Percentiles rank a stretch among this genome's conserved stretches.
These are phyloP conservation scores for Cyclophora punctaria DNA, from an alignment of 2,888 invertebrate genomes.

Conservation along the genomic window DNA sequence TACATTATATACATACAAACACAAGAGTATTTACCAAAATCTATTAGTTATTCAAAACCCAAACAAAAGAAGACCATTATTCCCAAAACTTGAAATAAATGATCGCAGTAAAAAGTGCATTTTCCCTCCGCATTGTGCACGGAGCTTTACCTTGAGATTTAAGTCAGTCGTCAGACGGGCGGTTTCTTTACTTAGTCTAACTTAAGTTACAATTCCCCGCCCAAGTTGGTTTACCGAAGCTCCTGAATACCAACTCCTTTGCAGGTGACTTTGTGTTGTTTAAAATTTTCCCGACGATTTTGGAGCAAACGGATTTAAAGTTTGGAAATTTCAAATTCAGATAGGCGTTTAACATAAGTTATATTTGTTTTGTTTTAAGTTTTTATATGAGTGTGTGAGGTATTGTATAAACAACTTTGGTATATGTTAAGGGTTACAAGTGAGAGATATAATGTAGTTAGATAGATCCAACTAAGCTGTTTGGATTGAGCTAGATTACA, in stretches of 20 bases:
- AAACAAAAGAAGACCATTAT: too few species aligned
- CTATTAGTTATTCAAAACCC: too few species aligned
- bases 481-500: too few species aligned
- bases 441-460: neutral
- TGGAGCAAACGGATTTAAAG: conserved; percentile 50
- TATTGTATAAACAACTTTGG: neutral
- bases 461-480: too few species aligned
- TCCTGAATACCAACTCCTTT: conserved; percentile 57
- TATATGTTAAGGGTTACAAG: conserved; percentile 7
- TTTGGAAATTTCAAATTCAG: conserved; percentile 47
- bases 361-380: conserved; percentile 27
- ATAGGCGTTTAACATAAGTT: conserved; percentile 36
- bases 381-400: conserved; percentile 13
- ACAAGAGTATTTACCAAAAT: too few species aligned
- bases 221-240: conserved; percentile 57
- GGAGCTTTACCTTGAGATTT: conserved; percentile 49
- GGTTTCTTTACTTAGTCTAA: conserved; percentile 64
- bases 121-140: conserved; percentile 5
- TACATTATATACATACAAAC: too few species aligned
- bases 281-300: conserved; percentile 50
- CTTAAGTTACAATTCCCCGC: conserved; percentile 58
- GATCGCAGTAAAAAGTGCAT: neutral
- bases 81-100: too few species aligned
- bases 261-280: conserved; percentile 63
- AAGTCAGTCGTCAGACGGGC: conserved; percentile 61